Percentiles rank a stretch among this genome's conserved stretches.
phyloP scores from a whole-genome alignment of 2,113 vertebrate genomes.

The Myotis brandtii region DNA sequence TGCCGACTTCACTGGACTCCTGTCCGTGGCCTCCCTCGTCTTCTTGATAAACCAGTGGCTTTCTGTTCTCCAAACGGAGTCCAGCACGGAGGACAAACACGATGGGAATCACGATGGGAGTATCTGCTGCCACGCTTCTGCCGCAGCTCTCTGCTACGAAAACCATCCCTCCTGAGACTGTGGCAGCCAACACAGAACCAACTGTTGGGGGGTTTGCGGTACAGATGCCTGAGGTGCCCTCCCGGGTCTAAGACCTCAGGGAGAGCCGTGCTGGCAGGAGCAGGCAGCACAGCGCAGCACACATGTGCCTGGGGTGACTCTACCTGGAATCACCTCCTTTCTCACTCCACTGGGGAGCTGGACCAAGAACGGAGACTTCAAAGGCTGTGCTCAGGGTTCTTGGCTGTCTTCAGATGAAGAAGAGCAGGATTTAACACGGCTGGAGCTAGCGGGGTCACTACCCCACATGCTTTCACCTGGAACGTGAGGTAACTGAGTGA shows the following conservation, averaged over 20 bases:
- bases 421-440: slow-evolving; percentile 33
- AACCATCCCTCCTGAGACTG: background rate
- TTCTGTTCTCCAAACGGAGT: background rate
- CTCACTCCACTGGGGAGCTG: background rate
- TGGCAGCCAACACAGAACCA: background rate
- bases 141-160: background rate
- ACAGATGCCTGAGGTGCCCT: background rate
- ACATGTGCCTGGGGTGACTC: background rate
- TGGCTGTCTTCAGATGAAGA: background rate
- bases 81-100: background rate
- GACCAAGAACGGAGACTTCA: background rate
- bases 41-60: slow-evolving; percentile 7
- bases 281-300: background rate
- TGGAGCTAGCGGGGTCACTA: slow-evolving; percentile 25
- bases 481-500: background rate
- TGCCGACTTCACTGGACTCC: background rate
- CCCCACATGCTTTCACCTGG: background rate
- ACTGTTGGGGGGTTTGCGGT: background rate
- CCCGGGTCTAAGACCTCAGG: background rate
- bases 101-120: background rate
- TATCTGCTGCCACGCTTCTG: background rate
- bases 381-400: background rate
- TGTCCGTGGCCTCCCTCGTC: background rate
- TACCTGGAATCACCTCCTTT: background rate
- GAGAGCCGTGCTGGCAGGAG: background rate